Percentiles rank a stretch among this genome's conserved stretches.
Evolutionary conservation across 1,140 invertebrate genomes (phyloP).

Genomic region (Galleria mellonella): DNA sequence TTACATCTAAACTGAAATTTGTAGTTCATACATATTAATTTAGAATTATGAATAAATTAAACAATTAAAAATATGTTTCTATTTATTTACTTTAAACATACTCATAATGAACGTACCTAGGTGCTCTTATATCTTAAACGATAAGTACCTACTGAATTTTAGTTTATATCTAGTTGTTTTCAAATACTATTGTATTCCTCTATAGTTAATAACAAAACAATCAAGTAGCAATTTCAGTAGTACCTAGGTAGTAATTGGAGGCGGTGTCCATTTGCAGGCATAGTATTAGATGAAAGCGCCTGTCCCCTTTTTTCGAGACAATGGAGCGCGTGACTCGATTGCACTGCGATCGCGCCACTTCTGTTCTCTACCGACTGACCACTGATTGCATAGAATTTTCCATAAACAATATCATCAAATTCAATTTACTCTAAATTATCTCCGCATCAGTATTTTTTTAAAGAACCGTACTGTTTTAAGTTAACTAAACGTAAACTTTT

Average conservation of each 20-base stretch:
- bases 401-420: slow-evolving; percentile 15
- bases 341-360: background rate
- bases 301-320: slow-evolving; percentile 24
- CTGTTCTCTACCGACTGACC: slow-evolving; percentile 4
- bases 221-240: slow-evolving; percentile 20
- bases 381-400: slow-evolving; percentile 18
- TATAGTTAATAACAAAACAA: background rate
- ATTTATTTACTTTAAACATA: too few relatives aligned
- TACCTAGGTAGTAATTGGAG: slow-evolving; percentile 11
- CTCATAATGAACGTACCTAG: too few relatives aligned
- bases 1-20: too few relatives aligned
- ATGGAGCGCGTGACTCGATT: slow-evolving; percentile 37
- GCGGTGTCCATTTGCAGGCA: slow-evolving; percentile 7
- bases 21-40: too few relatives aligned
- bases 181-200: too few relatives aligned
- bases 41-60: too few relatives aligned
- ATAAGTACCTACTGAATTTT: too few relatives aligned
- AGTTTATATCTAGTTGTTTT: too few relatives aligned
- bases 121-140: too few relatives aligned
- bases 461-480: slow-evolving; percentile 9
- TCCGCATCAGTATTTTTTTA: slow-evolving; percentile 3
- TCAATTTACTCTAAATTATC: too few relatives aligned
- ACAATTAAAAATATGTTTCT: too few relatives aligned
- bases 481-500: slow-evolving; percentile 21
- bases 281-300: slow-evolving; percentile 20